Conservation (phyloP, 1,140 invertebrate genomes). For the Thalassaphorura encarpata region DNA sequence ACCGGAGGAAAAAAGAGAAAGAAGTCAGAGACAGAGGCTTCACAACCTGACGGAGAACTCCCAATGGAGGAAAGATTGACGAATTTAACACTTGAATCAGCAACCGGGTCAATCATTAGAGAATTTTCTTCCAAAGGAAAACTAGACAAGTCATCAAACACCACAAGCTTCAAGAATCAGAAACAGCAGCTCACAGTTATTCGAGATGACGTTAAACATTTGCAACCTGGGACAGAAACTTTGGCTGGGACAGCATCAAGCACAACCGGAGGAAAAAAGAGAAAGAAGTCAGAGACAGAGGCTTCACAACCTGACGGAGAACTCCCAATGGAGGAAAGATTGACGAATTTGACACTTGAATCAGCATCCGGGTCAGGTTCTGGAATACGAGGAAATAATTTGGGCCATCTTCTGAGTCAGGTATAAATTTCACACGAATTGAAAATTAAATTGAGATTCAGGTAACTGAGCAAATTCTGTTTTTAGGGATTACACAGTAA, state of each 20-base stretch:
- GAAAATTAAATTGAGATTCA: background rate
- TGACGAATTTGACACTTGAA: constrained; percentile 56
- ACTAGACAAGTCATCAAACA: constrained; percentile 6
- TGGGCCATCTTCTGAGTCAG: constrained; percentile 56
- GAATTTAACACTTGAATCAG: constrained; percentile 54
- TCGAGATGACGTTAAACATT: constrained; percentile 27
- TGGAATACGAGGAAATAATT: constrained; percentile 48
- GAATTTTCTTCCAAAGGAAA: constrained; percentile 10
- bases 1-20: constrained; percentile 39
- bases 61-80: constrained; percentile 63
- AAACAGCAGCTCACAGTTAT: constrained; percentile 10
- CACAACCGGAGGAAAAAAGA: constrained; percentile 36
- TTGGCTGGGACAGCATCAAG: background rate
- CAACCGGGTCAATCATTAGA: constrained; percentile 15
- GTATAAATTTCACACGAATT: constrained; percentile 16
- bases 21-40: constrained; percentile 37
- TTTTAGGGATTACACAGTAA: constrained; percentile 63
- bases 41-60: constrained; percentile 44
- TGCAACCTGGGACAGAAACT: constrained; percentile 16
- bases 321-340: constrained; percentile 60
- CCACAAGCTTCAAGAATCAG: background rate
- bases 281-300: constrained; percentile 39
- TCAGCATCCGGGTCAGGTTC: constrained; percentile 39
- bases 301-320: constrained; percentile 39
- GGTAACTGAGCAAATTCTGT: background rate